phyloP scores from a whole-genome alignment of 2,888 invertebrate genomes.

The Dynastes tityus region DNA sequence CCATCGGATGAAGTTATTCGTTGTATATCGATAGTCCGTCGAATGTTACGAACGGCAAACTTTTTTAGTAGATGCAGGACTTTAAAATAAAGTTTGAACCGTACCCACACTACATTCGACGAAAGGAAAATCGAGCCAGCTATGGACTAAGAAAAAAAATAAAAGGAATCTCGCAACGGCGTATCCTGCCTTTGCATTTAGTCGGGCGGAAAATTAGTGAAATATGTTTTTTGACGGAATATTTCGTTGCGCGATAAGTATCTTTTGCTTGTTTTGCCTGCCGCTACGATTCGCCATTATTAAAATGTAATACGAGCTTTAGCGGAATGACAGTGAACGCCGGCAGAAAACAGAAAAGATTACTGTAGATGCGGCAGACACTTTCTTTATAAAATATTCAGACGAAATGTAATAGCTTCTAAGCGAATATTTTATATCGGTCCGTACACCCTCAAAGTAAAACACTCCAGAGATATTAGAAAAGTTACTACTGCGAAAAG shows the following conservation, averaged over 20 bases:
- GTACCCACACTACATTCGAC: conserved; percentile 10
- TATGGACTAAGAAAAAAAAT: conserved; percentile 13
- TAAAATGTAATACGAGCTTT: conserved; percentile 42
- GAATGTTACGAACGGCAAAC: conserved; percentile 28
- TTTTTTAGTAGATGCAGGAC: conserved; percentile 33
- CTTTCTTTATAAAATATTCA: conserved; percentile 46
- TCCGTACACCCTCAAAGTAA: conserved; percentile 31
- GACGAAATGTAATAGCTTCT: conserved; percentile 41
- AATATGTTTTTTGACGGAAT: conserved; percentile 43
- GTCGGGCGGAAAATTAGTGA: conserved; percentile 45
- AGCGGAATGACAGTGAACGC: conserved; percentile 29
- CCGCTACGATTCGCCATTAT: conserved; percentile 15
- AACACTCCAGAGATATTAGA: conserved; percentile 40
- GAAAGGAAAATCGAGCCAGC: neutral
- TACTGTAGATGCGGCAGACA: conserved; percentile 40
- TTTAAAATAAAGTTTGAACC: conserved; percentile 43
- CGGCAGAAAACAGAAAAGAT: conserved; percentile 18
- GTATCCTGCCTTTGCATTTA: conserved; percentile 21
- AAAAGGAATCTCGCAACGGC: conserved; percentile 37
- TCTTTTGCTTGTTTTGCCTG: neutral
- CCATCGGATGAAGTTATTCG: conserved; percentile 30
- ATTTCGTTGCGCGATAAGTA: conserved; percentile 28
- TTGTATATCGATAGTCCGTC: conserved; percentile 39
- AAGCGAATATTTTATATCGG: conserved; percentile 45
- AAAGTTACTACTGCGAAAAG: conserved; percentile 16